phyloP scores from a whole-genome alignment of 2,797 vertebrate species.

The Neopelma chrysocephalum region DNA sequence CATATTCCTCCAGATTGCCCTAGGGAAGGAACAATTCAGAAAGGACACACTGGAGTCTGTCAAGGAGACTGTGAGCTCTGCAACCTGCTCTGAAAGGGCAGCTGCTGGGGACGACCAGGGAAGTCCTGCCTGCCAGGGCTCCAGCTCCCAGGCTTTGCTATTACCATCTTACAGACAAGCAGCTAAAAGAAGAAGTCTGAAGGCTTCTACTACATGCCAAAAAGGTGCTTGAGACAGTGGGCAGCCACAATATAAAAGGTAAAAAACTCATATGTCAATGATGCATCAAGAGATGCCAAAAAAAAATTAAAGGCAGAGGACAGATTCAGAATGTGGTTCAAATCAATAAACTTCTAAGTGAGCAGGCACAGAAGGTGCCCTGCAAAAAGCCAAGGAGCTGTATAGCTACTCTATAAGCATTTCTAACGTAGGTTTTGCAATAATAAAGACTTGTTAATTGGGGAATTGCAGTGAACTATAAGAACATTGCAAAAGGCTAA shows the following conservation, averaged over 20 bases:
- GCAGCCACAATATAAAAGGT: background rate
- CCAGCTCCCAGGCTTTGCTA: background rate
- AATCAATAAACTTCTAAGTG: background rate
- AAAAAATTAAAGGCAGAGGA: background rate
- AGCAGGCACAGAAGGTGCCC: background rate
- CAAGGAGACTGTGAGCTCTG: background rate
- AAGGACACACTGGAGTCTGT: background rate
- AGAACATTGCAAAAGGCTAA: background rate
- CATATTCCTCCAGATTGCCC: background rate
- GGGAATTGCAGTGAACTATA: background rate
- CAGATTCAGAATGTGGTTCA: background rate
- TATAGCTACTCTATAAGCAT: background rate
- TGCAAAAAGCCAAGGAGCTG: background rate
- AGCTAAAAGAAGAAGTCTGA: background rate
- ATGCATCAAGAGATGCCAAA: background rate
- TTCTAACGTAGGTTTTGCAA: background rate
- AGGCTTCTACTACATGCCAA: background rate
- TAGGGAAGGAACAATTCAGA: conserved; percentile 13
- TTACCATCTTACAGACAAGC: background rate
- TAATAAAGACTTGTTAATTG: background rate
- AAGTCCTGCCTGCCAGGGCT: background rate
- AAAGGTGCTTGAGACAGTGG: background rate
- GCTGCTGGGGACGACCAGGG: background rate
- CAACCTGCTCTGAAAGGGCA: background rate
- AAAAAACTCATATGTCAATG: background rate